A percentile compares a stretch with the other conserved stretches of the same genome.
Evolutionary conservation across 2,888 invertebrate species (phyloP).

Genomic region (Elgonia sp.): DNA sequence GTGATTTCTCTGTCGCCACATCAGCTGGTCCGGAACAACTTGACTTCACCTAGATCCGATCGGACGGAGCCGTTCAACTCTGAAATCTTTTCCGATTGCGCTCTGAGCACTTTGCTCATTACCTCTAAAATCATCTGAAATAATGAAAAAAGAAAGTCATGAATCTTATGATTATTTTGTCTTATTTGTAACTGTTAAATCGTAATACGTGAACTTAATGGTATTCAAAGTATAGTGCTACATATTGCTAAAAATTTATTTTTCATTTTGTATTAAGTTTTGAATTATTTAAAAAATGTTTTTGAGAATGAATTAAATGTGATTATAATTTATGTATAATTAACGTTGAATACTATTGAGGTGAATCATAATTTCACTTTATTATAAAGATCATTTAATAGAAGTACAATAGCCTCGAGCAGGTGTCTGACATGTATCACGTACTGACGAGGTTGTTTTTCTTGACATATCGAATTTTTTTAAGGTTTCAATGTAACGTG

Average conservation of each 20-base stretch:
- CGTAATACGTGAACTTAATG: slow-evolving; percentile 14
- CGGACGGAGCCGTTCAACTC: slow-evolving; percentile 76
- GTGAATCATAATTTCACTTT: slow-evolving; percentile 40
- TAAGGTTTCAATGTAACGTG: slow-evolving; percentile 34
- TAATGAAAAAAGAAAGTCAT: slow-evolving; percentile 59
- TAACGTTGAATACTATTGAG: background rate
- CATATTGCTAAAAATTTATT: too few species aligned
- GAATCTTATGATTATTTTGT: slow-evolving; percentile 21
- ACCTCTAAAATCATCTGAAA: slow-evolving; percentile 64
- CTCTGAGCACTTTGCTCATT: slow-evolving; percentile 57
- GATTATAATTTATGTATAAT: background rate
- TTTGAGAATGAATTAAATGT: background rate
- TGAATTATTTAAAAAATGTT: too few species aligned
- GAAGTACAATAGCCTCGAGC: slow-evolving; percentile 47
- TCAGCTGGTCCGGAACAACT: slow-evolving; percentile 79
- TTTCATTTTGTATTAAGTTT: too few species aligned
- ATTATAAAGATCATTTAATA: slow-evolving; percentile 38
- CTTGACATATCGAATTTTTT: slow-evolving; percentile 43
- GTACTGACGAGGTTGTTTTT: slow-evolving; percentile 62
- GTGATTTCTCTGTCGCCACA: slow-evolving; percentile 79
- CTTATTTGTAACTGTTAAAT: slow-evolving; percentile 25
- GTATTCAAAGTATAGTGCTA: background rate
- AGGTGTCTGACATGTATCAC: slow-evolving; percentile 58
- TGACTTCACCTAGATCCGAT: slow-evolving; percentile 74
- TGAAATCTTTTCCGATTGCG: slow-evolving; percentile 73